phyloP scores from a whole-genome alignment of 1,140 invertebrate genomes.

The Tetraneura akinire region DNA sequence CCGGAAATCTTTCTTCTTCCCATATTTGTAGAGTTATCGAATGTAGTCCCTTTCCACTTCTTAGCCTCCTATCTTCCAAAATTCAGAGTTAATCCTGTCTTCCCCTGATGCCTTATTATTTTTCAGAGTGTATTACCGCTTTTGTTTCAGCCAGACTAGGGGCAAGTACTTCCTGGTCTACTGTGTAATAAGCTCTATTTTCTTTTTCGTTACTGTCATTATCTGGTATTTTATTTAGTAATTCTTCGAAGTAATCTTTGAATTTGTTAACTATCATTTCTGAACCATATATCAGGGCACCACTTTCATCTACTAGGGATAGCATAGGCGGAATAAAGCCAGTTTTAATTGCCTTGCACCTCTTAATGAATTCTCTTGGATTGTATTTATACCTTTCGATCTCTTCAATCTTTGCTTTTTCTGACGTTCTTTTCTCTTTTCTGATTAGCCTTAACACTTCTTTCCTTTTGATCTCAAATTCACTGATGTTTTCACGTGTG shows the following conservation, averaged over 20 bases:
- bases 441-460: slow-evolving; percentile 14
- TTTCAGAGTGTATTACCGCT: too few relatives aligned
- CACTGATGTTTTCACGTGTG: slow-evolving; percentile 8
- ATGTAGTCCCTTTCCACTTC: too few relatives aligned
- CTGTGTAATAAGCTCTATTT: not conserved
- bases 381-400: slow-evolving; percentile 26
- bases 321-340: not conserved
- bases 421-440: slow-evolving; percentile 28
- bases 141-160: too few relatives aligned
- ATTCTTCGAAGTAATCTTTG: not conserved
- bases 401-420: slow-evolving; percentile 12
- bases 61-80: too few relatives aligned
- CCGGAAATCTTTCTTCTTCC: too few relatives aligned
- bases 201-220: not conserved
- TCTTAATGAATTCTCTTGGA: slow-evolving; percentile 20
- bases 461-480: slow-evolving; percentile 20
- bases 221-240: not conserved
- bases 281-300: not conserved
- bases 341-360: slow-evolving; percentile 1
- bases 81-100: too few relatives aligned
- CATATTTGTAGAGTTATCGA: too few relatives aligned
- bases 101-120: too few relatives aligned
- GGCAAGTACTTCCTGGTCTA: too few relatives aligned
- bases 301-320: not conserved
- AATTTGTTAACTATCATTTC: too few relatives aligned